These are phyloP conservation scores for Clytia hemisphaerica DNA, from an alignment of 30 jellyfish, hydroid and myxozoan genomes.

Conservation along the genomic window DNA sequence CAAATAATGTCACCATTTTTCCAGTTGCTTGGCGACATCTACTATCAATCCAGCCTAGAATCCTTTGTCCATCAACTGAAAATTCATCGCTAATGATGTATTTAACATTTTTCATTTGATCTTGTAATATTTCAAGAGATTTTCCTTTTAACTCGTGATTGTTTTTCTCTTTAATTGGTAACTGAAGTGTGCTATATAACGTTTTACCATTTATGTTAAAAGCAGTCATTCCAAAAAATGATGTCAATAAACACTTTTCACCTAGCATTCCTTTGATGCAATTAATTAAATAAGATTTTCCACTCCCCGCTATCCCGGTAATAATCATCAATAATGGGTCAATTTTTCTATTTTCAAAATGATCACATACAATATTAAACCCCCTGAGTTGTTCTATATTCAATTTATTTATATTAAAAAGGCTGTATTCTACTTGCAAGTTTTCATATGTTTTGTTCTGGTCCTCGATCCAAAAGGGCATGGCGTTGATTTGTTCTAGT, in stretches of 20 bases:
- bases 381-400: neutral
- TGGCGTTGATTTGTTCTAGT: too few relatives aligned
- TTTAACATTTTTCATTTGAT: neutral
- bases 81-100: conserved; percentile 1
- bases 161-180: neutral
- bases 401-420: too few relatives aligned
- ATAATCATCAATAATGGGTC: neutral
- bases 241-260: neutral
- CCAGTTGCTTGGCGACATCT: conserved; percentile 10
- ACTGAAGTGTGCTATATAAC: neutral
- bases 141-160: neutral
- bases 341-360: neutral
- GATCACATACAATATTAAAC: neutral
- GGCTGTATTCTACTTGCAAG: too few relatives aligned
- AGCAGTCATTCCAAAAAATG: neutral
- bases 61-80: conserved; percentile 7
- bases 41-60: conserved; percentile 9
- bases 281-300: neutral
- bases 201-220: conserved; percentile 6
- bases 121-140: neutral
- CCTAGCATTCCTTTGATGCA: neutral
- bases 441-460: too few relatives aligned
- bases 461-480: too few relatives aligned
- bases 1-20: neutral
- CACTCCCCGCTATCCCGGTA: too few relatives aligned